Evolutionary conservation across 2,113 vertebrate genomes (phyloP), one percentile per base, ranked within the genome.

Genomic region (Recurvirostra avosetta): DNA sequence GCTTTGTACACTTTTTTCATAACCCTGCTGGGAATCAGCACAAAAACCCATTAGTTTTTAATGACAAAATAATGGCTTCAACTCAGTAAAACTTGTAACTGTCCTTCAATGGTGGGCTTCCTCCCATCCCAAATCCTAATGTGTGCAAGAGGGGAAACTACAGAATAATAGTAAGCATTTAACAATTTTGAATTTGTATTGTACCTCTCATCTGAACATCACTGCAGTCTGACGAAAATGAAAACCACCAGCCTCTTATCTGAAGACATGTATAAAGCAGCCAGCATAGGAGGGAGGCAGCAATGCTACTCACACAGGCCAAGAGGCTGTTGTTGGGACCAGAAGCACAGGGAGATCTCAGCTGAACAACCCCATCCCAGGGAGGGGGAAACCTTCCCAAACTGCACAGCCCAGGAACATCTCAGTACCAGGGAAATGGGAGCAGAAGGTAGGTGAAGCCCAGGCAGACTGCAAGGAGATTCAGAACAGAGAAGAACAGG

Each of bases 271-370:
- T 9, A 36, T 6, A 86, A 81, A 74, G 52, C 56, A 79, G 17
- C 9, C 43, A 22, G 49, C 12, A 25, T 2, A 63, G 1, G 0
- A 82, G 25, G 30, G 25, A 41, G 55, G n/a, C 1, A 0, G 36
- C 26, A 40, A 30, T 4, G 26, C 43, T 41, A 49, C 3, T 20
- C 47, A 32, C 5, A 1, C 29, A 11, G 25, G 27, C 12, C 23
- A 15, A 75, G 65, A 15, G 27, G 63, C 25, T 17, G 12, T 59
- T 73, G 61, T 50, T 53, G 53, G 26, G 15, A 70, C 26, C 26
- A 63, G 11, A 68, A 55, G 23, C 2, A 7, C 8, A 0, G 8
- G 6, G 71, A 83, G 16, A 62, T 23, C 19, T 67, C 49, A 63
- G 40, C 29, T 23, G 20, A 71, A 61, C 25, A 41, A 52, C 8